phyloP scores from a whole-genome alignment of 2,888 invertebrate genomes.

The Cyclophora punctaria region DNA sequence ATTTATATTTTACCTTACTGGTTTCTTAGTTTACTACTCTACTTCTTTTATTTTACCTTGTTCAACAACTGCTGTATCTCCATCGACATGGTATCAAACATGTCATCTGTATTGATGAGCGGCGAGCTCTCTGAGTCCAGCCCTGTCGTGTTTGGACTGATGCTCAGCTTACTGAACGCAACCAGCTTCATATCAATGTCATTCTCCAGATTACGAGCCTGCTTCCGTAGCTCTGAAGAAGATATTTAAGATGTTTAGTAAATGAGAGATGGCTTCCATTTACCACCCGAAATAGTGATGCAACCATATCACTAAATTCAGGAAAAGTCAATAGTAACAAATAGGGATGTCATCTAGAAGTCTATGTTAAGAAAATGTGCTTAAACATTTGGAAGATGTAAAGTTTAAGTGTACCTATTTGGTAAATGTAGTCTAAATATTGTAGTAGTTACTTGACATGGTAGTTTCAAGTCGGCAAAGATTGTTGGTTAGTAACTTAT shows the following conservation, averaged over 20 bases:
- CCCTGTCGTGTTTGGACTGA: conserved; percentile 72
- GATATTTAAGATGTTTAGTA: not conserved
- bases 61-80: conserved; percentile 92
- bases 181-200: conserved; percentile 97
- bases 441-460: too few species aligned
- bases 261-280: too few species aligned
- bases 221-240: conserved; percentile 88
- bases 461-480: too few species aligned
- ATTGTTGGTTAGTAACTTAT: too few species aligned
- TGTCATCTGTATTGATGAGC: conserved; percentile 89
- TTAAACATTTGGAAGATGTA: not conserved
- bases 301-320: too few species aligned
- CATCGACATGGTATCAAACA: conserved; percentile 93
- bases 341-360: too few species aligned
- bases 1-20: too few species aligned
- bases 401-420: not conserved
- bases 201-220: conserved; percentile 95
- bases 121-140: conserved; percentile 85
- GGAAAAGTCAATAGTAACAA: too few species aligned
- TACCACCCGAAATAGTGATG: too few species aligned
- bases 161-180: conserved; percentile 94
- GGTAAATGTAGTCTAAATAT: too few species aligned
- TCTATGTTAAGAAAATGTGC: not conserved
- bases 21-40: not conserved
- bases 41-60: conserved; percentile 75